Evolutionary conservation across 2,797 vertebrate species (phyloP), one percentile per base, ranked within the genome.

Genomic region (Ibycter americanus): DNA sequence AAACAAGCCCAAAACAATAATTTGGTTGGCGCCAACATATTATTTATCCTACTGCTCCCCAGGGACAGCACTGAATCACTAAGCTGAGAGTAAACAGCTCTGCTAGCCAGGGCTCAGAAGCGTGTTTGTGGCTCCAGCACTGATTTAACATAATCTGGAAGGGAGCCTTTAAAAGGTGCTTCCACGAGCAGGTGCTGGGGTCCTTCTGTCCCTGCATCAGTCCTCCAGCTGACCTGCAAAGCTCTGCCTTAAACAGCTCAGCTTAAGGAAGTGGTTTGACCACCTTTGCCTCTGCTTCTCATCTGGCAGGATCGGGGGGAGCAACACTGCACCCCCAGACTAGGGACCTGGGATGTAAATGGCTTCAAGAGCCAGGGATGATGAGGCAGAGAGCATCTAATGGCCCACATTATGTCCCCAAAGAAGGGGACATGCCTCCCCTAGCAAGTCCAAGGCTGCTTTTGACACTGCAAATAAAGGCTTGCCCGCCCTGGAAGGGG

Each of bases 31-130:
- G 11, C 59, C 86, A 55, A 40, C 6, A 0, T 40, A 44, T 87
- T 95, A 63, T 96, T 95, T 94, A 95, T 94, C 87, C 87, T 96
- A 52, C 88, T 29, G 77, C 92, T 96, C 89, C 94, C 55, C 38
- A 1, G 86, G 92, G 77, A 49, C 61, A 3, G 22, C 66, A 12
- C 36, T 94, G 90, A 94, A 87, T 87, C 80, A 81, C 73, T 7
- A 11, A 66, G 62, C 58, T 52, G 36, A 20, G 44, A 55, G 65
- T 27, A 72, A 78, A 66, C 77, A 42, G 62, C 83, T 51, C 77
- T 38, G 47, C 77, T 79, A 70, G 66, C 92, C 81, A 27, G 66
- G 12, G n/a, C 47, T 49, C 56, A 34, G 59, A 29, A 52, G 70
- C 0, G 7, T 46, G 72, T 47, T 77, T 23, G 61, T 0, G 0